Evolutionary conservation across 2,113 vertebrate species (phyloP), one percentile per base, ranked within the genome.

Genomic region (Crypturellus undulatus): DNA sequence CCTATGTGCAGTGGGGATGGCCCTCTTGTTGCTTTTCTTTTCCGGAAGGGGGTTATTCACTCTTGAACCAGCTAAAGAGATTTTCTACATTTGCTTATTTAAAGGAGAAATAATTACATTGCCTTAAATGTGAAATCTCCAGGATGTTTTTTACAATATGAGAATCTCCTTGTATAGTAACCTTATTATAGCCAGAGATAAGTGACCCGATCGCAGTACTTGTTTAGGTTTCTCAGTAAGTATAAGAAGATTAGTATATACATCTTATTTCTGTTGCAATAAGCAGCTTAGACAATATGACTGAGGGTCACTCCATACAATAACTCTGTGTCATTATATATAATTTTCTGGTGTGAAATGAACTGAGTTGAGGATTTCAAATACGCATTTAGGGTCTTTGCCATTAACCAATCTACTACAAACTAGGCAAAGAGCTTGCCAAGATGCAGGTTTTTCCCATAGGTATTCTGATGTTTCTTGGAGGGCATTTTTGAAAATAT

Each of bases 161-260:
- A 36, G 2, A 76, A 51, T 90, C 84, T 84, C 86, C 93, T 89
- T 95, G 86, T 94, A 67, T 82, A 92, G 72, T 87, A 87, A 96
- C 93, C 94, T 96, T 94, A 26, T 78, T 64, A 90, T 24, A 87
- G 79, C 54, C 70, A 82, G 77, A 90, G 28, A 84, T 72, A 81
- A 96, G 76, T 89, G 93, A 91, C 89, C 95, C 84, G 54, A 87
- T 49, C 19, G 24, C 75, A 82, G 69, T 2, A 64, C 87, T 84
- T 49, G 75, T 38, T 76, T 5, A 43, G 62, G 56, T 67, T 83
- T 80, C 94, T 94, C 87, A 81, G 87, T 82, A 79, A 83, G 85
- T 47, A 3, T 97, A 97, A 97, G 97, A 82, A 95, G 96, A 96
- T 97, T 97, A 96, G 47, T 42, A 30, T 62, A 94, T 82, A 65